Base-by-base conservation (phyloP, 2,888 invertebrate species). In the Parelbella ahira region DNA sequence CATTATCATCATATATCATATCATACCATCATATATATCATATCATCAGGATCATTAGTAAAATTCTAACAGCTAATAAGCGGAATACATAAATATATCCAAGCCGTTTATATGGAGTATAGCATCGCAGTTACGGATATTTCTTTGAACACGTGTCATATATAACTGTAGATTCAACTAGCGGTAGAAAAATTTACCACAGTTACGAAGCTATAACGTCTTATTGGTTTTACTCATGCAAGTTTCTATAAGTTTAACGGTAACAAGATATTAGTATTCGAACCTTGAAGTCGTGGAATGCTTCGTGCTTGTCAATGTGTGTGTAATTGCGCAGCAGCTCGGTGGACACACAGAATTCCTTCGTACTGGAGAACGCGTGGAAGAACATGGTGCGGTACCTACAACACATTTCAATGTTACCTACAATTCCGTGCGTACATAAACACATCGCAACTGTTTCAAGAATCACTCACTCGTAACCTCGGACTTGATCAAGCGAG, bases 361-460 rank as follows among this genome's bases (percentile, higher is more conserved):
- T 92, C 32, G 93, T 93, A 56, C 94, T 93, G 18, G 94, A 92
- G 73, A 95, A 88, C 0, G 95, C 90, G 69, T 95, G 95, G 91
- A 95, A 95, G 73, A 93, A 95, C 54, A 94, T 86, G 10, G 91
- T 92, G 49, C 92, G 91, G 50, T 84, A 90, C 41, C 90, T 91
- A 66, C 45, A 79, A 81, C n/a, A n/a, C n/a, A n/a, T n/a, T n/a
- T n/a, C n/a, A n/a, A n/a, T n/a, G n/a, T n/a, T n/a, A 23, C 9
- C 33, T 12, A 6, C 20, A 39, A 9, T 30, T 4, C 6, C n/a
- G 7, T 28, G 4, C 13, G 9, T 12, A 24, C 8, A n/a, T 32
- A 24, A 32, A 11, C 10, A 30, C 18, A n/a, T 24, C 9, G 9
- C 18, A 19, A 20, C 20, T 8, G 18, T 11, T 19, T 7, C 23